Evolutionary conservation across 2,797 vertebrate species (phyloP), one percentile per base, ranked within the genome.

Genomic region (Mormyrus hasselquistii): DNA sequence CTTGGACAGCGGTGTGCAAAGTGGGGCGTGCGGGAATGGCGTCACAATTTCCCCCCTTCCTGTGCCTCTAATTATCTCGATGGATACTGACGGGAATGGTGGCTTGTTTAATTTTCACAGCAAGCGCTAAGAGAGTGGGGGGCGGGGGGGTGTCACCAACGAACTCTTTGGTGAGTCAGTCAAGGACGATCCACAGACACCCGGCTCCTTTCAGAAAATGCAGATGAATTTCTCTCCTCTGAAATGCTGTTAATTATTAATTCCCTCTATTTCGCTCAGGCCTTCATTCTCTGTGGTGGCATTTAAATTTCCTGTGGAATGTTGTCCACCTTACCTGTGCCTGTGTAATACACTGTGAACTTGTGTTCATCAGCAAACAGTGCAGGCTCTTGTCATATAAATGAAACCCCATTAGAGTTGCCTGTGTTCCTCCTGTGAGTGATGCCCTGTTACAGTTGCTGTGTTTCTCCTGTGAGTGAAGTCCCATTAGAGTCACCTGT

Each of bases 401-500:
- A 86, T 38, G 25, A 34, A 50, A 73, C 59, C 8, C 14, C 55
- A 47, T 52, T 53, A 49, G 25, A 34, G 49, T 59, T 76, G 52
- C 9, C 82, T 90, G 73, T 88, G 25, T 53, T 91, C 91, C 89
- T 94, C 62, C 62, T 69, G 62, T 73, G 65, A 73, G 4, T 73
- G 65, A 73, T 6, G 65, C 25, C 9, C 12, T 38, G 22, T 50
- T 52, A 34, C 25, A 29, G 47, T 69, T 76, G 38, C 86, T 91
- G 73, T 88, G 44, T 53, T 92, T 92, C 89, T 93, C 73, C 92
- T 76, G 29, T 41, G 29, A 76, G 2, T 76, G 69, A 76, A 10
- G 12, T 12, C 12, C 2, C 91, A 92, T 92, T 93, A 92, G 8
- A 86, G 29, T 22, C 1, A 65, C 90, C 87, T 94, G 41, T 44